phyloP scores from a whole-genome alignment of 2,888 invertebrate species.

The Drosophila longiperda region DNA sequence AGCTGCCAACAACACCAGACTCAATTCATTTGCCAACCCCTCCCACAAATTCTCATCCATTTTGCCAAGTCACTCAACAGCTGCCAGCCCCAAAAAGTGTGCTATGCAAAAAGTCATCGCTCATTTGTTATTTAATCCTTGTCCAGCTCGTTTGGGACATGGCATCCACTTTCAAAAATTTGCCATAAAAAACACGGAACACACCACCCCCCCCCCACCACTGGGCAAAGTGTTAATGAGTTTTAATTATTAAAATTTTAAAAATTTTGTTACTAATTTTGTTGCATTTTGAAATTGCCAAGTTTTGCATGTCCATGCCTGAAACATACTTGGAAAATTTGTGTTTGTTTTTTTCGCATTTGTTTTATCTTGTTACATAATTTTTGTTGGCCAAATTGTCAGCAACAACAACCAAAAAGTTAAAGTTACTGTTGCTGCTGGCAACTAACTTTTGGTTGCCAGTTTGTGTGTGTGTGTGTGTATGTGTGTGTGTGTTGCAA shows the following conservation, averaged over 20 bases:
- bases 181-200: background rate
- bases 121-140: constrained; percentile 79
- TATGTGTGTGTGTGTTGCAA: constrained; percentile 56
- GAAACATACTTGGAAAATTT: background rate
- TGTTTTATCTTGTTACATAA: constrained; percentile 63
- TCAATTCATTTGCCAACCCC: constrained; percentile 36
- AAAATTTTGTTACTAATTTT: constrained; percentile 33
- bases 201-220: background rate
- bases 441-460: constrained; percentile 63
- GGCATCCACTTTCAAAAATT: background rate
- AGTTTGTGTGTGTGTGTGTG: constrained; percentile 45
- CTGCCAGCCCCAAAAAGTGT: constrained; percentile 46
- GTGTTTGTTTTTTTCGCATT: too few species aligned
- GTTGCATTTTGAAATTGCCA: constrained; percentile 50
- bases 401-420: constrained; percentile 32
- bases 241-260: constrained; percentile 74
- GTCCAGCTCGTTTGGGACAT: constrained; percentile 53
- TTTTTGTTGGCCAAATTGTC: constrained; percentile 55
- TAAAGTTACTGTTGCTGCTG: constrained; percentile 53
- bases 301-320: constrained; percentile 22
- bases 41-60: constrained; percentile 15
- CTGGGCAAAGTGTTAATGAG: constrained; percentile 72
- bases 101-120: constrained; percentile 71
- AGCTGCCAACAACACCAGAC: constrained; percentile 38
- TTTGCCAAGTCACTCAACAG: constrained; percentile 27